Base-by-base conservation (phyloP, 2,113 vertebrate genomes). In the Mastomys natalensis region DNA sequence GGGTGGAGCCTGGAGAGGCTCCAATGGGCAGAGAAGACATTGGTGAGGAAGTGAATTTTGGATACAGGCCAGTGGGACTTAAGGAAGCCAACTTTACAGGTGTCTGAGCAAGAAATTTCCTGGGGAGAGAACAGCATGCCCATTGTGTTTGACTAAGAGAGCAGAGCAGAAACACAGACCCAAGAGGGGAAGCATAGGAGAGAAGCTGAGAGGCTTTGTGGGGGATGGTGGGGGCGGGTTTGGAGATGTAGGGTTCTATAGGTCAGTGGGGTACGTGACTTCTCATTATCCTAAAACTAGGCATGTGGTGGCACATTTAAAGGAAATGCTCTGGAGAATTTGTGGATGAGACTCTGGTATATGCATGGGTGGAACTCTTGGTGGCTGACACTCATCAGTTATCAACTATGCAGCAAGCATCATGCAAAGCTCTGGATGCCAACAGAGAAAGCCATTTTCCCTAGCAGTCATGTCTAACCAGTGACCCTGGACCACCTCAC, bases 111-210 rank as follows among this genome's bases (percentile, higher is more conserved):
- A 58, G 11, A 58, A 40, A 0, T 77, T 78, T 51, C 45, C 29
- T 66, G 31, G 31, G 55, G 21, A 55, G 19, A 24, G 22, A 48
- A 7, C 10, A 19, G 19, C 19, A 7, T n/a, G 24, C 0, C 11
- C 40, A 43, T 15, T 21, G 0, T 9, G 1, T 40, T 21, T 17
- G 51, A 40, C 15, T 55, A 55, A 55, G 34, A 45, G 4, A 26
- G 51, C 7, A 58, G 70, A 21, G 8, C 8, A 45, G 40, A 55
- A 72, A 10, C 21, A 29, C 3, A 24, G 11, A 66, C 43, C 6
- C 7, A 80, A 48, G 48, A 17, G 7, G 26, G 8, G 0, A 1
- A 3, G 10, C 1, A 0, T 1, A 37, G 40, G 5, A 85, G 5
- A 34, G 8, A 21, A 16, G 19, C 37, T 2, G 5, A 24, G 40